Conservation (phyloP, 2,113 vertebrate genomes). For the Dolichotis patagonum region DNA sequence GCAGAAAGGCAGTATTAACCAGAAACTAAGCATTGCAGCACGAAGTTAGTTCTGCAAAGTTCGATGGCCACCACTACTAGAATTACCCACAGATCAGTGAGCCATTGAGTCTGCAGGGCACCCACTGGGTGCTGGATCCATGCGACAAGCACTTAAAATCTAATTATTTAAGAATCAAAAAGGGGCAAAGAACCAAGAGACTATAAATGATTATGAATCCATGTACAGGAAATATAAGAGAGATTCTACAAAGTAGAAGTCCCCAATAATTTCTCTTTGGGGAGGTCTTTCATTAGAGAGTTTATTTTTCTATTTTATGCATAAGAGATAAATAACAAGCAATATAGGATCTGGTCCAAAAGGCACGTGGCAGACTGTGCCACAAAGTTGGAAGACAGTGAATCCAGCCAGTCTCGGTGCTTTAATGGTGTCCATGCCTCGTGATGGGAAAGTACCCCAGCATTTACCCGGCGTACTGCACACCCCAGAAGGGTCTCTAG, state of each 20-base stretch:
- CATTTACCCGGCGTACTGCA: background rate
- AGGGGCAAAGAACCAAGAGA: background rate
- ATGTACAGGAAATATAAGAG: background rate
- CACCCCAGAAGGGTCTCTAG: background rate
- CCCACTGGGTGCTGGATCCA: background rate
- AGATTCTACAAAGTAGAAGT: background rate
- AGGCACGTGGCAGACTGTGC: background rate
- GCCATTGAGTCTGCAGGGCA: background rate
- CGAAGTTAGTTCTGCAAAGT: background rate
- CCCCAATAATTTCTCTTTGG: background rate
- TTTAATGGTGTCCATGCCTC: background rate
- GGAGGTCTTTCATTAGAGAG: background rate
- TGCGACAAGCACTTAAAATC: background rate
- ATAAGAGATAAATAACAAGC: background rate
- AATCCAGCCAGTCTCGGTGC: background rate
- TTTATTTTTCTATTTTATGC: background rate
- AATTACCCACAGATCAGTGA: background rate
- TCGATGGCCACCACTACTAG: background rate
- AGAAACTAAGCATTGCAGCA: background rate
- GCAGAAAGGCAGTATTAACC: background rate
- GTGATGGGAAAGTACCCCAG: background rate
- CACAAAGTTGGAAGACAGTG: background rate
- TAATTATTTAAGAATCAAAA: background rate
- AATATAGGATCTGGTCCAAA: background rate
- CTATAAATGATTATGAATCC: background rate